Base-by-base conservation (phyloP, 37 sponge, comb jelly and placozoan genomes). In the Beroe ovata region DNA sequence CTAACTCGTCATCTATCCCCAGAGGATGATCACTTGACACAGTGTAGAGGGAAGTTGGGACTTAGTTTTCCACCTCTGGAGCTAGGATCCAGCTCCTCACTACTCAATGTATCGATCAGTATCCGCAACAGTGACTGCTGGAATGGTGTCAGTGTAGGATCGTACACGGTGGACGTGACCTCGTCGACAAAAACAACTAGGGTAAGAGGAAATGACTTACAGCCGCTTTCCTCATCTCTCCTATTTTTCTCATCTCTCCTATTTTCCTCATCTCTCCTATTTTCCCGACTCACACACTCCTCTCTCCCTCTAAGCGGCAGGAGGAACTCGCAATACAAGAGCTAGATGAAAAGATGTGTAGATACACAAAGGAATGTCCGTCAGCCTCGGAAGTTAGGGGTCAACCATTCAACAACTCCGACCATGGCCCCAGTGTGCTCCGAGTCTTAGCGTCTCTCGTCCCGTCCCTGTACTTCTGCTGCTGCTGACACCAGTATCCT, bases 381-480 rank as follows among this genome's bases (percentile, higher is more conserved):
- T 30, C 69, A 18, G 3, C 69, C 35, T 4, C 4, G 29, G 63
- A 62, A 23, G 54, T 42, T 1, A 26, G n/a, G 1, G 11, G n/a
- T 6, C 84, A 42, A 21, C 54, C 54, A 22, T 42, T 77, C 54
- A 77, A 77, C 47, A 77, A 77, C 54, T 39, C 84, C 11, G 36
- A 77, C 84, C 84, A 77, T 54, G 84, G 84, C 1, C 84, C 84
- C 21, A 36, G 36, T 4, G 54, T 36, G 2, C 21, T 77, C n/a
- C 84, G 33, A 3, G 54, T 77, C 26, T 23, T 77, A 3, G 84
- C 84, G 8, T 77, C 84, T 54, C n/a, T 77, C 54, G 84, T 77
- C 47, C 36, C 84, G 19, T 77, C 84, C 54, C 35, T 77, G 28
- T 77, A 77, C 84, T 77, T 42, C 84, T 77, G 84, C 33, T 77